Base-by-base conservation (phyloP, 2,888 invertebrate species). In the Patella caerulea region DNA sequence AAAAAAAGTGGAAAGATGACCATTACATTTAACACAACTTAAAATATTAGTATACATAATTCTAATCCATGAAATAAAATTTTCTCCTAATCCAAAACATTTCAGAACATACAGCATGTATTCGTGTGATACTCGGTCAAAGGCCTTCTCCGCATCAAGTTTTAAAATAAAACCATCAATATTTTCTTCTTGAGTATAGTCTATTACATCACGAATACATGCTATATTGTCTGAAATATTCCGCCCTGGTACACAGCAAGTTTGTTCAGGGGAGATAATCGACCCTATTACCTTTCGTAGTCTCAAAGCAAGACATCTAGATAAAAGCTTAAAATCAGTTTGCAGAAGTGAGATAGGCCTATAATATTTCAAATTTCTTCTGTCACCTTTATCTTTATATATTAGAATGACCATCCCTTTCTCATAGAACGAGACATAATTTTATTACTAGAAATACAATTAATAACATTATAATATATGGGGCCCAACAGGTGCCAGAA, bases 121-220 rank as follows among this genome's bases (percentile, higher is more conserved):
- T 14, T 79, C 76, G 72, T 82, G 80, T 45, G 75, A 79, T 12
- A 84, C 84, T 55, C 84, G 71, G 73, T 85, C 83, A 52, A 85
- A 85, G 1, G 83, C 84, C 55, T 85, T 86, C 72, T 83, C 83
- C 73, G 83, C 85, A 71, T 86, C 85, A 53, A 84, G 52, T 75
- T 65, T 71, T 55, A 84, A 80, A 73, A 85, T 81, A 73, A 74
- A 76, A 53, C 80, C 76, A 54, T 72, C n/a, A 19, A 80, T 19
- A 17, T 83, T 45, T 73, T 85, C 81, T 70, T 82, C 80, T 15
- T 83, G 76, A 17, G 76, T 71, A 82, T 82, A 84, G 75, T 83
- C 80, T n/a, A 78, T 24, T 53, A 83, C 77, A 77, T 82, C 79
- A 29, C 83, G 71, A 5, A 82, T 70, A 34, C 84, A 71, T 79